Base-by-base conservation (phyloP, 2,797 vertebrate species). In the Toxotes lorentzi region DNA sequence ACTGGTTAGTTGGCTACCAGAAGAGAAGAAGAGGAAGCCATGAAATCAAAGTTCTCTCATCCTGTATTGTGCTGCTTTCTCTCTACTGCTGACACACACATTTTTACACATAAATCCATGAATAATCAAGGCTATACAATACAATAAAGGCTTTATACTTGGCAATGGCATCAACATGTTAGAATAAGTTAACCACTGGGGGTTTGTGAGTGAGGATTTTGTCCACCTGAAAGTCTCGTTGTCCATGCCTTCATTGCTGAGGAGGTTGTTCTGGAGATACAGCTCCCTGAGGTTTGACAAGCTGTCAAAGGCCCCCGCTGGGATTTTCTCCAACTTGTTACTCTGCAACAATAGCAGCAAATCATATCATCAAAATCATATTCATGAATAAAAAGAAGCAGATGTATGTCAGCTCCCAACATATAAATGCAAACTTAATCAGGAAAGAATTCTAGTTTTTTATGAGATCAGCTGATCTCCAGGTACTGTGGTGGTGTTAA, bases 251-350 rank as follows among this genome's bases (percentile, higher is more conserved):
- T 97, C 96, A 2, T 98, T 97, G 32, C 94, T 97, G 82, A 99
- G 94, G 53, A 96, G 94, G 88, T 99, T 99, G 90, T 98, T 97
- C 93, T 99, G 98, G 56, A 99, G 91, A 85, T 99, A 98, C 16
- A 99, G 93, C 87, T 99, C 98, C 23, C 98, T 93, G 30, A 99
- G 95, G 60, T 96, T 95, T 3, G 87, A 85, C 58, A 99, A 94
- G 47, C 94, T 95, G 8, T 95, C 95, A 85, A 99, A 98, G 17
- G 96, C 97, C 27, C 97, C 97, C 4, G 83, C 83, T 7, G 98
- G 97, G 81, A 99, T 98, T 93, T 97, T 97, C 93, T 98, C 97
- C 82, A 99, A 88, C 75, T 96, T 98, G 92, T 99, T 99, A 89
- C 95, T 98, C 98, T 99, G 88, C n/a, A 78, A 75, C 41, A 77